Conservation (phyloP, 1,140 invertebrate species). For the Coelopa frigida region DNA sequence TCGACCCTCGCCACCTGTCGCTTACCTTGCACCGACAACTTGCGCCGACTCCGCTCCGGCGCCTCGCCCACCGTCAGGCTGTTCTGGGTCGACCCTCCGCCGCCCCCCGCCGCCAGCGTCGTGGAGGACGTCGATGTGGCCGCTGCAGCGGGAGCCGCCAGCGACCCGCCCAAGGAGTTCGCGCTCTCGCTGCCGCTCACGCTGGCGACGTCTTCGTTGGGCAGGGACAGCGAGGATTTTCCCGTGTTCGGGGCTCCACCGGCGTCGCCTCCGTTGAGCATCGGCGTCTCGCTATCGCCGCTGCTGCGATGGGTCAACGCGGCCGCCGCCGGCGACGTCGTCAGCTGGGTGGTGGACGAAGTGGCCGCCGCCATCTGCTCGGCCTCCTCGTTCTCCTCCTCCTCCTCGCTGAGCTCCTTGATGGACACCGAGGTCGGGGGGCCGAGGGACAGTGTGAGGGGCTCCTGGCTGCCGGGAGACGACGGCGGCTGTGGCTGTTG, state of each 20-base stretch:
- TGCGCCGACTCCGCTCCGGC: conserved; percentile 31
- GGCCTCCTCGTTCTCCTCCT: conserved; percentile 23
- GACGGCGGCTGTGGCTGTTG: conserved; percentile 41
- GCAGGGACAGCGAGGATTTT: conserved; percentile 38
- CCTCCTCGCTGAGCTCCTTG: conserved; percentile 35
- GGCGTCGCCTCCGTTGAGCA: conserved; percentile 18
- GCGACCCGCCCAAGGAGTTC: conserved; percentile 20
- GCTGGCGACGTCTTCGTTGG: conserved; percentile 31
- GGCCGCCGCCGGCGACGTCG: neutral
- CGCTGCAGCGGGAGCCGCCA: conserved; percentile 19
- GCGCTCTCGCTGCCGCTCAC: conserved; percentile 31
- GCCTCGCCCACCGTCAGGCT: conserved; percentile 28
- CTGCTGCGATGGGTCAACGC: conserved; percentile 19
- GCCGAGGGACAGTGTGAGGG: conserved; percentile 33
- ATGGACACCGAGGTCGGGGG: conserved; percentile 45
- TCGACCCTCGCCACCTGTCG: too few species aligned
- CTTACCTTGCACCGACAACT: conserved; percentile 41
- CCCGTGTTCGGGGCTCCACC: conserved; percentile 13
- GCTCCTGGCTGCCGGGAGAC: conserved; percentile 46
- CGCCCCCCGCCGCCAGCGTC: neutral
- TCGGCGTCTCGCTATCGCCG: conserved; percentile 21
- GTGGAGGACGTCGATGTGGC: conserved; percentile 3
- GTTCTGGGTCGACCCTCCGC: conserved; percentile 14
- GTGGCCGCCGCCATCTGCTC: conserved; percentile 1
- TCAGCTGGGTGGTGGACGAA: neutral